Evolutionary conservation across 2,113 vertebrate species (phyloP).

Genomic region (Xyrauchen texanus): DNA sequence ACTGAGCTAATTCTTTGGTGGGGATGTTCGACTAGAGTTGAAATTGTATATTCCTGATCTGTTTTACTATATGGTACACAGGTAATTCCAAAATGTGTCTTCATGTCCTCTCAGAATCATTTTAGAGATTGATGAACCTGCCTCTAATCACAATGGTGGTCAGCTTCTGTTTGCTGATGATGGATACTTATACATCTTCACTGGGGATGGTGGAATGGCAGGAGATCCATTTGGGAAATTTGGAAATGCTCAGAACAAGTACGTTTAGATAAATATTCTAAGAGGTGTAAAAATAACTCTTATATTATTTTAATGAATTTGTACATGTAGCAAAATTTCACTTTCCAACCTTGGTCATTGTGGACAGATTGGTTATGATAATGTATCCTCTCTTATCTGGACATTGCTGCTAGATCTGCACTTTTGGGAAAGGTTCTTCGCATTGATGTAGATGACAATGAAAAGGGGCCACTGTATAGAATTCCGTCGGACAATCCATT

Average conservation of each 20-base stretch:
- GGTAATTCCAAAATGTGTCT: not conserved
- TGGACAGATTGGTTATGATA: too few relatives aligned
- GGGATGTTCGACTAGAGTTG: too few relatives aligned
- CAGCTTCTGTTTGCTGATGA: slow-evolving; percentile 92
- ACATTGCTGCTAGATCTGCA: slow-evolving; percentile 75
- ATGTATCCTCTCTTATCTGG: not conserved
- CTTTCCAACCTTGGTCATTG: too few relatives aligned
- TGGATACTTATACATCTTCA: slow-evolving; percentile 93
- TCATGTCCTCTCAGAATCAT: slow-evolving; percentile 77
- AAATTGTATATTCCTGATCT: too few relatives aligned
- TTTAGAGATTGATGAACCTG: slow-evolving; percentile 92
- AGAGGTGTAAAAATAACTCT: too few relatives aligned
- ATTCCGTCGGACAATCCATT: slow-evolving; percentile 92
- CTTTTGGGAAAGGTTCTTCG: slow-evolving; percentile 94
- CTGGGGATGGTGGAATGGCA: slow-evolving; percentile 95
- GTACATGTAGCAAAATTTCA: too few relatives aligned
- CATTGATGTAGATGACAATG: slow-evolving; percentile 83
- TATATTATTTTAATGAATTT: too few relatives aligned
- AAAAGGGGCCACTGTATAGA: slow-evolving; percentile 80
- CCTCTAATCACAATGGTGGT: slow-evolving; percentile 95
- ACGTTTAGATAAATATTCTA: slow-evolving; percentile 50
- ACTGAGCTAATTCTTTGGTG: not conserved
- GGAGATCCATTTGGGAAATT: slow-evolving; percentile 94
- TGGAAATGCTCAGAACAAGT: slow-evolving; percentile 97
- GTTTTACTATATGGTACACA: not conserved